phyloP scores from a whole-genome alignment of 1,140 invertebrate genomes.

The Steinernema feltiae region DNA sequence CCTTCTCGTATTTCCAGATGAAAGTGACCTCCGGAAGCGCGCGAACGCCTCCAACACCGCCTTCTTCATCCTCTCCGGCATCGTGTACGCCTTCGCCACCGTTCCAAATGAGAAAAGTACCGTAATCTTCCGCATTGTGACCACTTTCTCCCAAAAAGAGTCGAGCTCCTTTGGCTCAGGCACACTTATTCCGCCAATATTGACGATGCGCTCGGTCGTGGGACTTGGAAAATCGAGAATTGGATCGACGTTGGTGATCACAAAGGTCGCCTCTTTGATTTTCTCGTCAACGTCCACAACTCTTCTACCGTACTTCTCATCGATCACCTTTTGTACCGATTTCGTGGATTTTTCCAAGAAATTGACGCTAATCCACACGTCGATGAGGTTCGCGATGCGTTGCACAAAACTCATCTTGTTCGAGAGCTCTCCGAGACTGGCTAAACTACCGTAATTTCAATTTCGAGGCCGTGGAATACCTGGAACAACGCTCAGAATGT shows the following conservation, averaged over 20 bases:
- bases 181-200: conserved; percentile 17
- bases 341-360: not conserved
- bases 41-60: not conserved
- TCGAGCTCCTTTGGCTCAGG: not conserved
- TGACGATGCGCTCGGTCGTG: not conserved
- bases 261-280: not conserved
- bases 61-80: conserved; percentile 16
- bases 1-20: conserved; percentile 23
- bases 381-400: not conserved
- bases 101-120: conserved; percentile 23
- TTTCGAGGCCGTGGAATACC: not conserved
- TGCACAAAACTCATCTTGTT: not conserved
- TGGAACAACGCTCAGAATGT: not conserved
- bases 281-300: not conserved
- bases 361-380: not conserved
- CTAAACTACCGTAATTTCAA: not conserved
- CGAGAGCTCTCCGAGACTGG: not conserved
- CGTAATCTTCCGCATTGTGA: not conserved
- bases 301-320: not conserved
- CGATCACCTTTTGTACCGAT: not conserved
- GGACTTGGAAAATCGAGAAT: conserved; percentile 14
- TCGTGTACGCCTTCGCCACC: not conserved
- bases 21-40: conserved; percentile 11
- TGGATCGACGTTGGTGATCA: conserved; percentile 12
- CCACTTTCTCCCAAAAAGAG: not conserved